Percentiles rank a stretch among this genome's conserved stretches.
Conservation (phyloP, 92 coral and sea anemone genomes). For the Phenganax marumi region DNA sequence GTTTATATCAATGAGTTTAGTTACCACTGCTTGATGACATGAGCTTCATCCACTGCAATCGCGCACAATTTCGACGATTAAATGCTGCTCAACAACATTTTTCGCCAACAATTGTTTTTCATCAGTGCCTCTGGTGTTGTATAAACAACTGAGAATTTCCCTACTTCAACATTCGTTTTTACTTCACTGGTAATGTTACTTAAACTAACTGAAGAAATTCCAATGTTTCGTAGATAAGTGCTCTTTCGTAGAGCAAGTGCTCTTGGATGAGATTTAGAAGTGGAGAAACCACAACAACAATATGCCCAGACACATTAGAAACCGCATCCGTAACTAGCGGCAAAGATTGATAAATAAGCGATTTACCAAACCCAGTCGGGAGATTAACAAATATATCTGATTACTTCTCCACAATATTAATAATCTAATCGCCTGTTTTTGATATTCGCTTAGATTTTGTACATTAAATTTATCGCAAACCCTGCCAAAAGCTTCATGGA, state of each 20-base stretch:
- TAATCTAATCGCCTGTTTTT: neutral
- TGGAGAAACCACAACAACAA: conserved; percentile 37
- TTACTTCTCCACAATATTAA: neutral
- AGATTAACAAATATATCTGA: conserved; percentile 21
- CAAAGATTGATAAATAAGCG: conserved; percentile 27
- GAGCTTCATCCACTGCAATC: neutral
- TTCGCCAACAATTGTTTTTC: neutral
- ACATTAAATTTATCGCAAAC: neutral
- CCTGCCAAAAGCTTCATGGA: neutral
- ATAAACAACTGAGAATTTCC: conserved; percentile 18
- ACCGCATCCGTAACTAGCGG: conserved; percentile 7
- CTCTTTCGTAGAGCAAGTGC: too few species aligned
- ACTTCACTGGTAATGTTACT: conserved; percentile 28
- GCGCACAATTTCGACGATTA: neutral
- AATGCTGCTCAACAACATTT: neutral
- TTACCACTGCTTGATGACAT: neutral
- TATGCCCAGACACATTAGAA: conserved; percentile 2
- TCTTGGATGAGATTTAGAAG: conserved; percentile 29
- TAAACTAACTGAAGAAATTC: conserved; percentile 30
- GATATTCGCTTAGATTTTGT: neutral
- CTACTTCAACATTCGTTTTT: conserved; percentile 3
- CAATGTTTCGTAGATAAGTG: neutral
- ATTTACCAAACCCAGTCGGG: conserved; percentile 42
- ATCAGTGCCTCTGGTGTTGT: conserved; percentile 26
- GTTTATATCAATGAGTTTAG: neutral